A percentile compares a stretch with the other conserved stretches of the same genome.
phyloP scores from a whole-genome alignment of 64 coral and sea anemone genomes.

The Montipora cactus region DNA sequence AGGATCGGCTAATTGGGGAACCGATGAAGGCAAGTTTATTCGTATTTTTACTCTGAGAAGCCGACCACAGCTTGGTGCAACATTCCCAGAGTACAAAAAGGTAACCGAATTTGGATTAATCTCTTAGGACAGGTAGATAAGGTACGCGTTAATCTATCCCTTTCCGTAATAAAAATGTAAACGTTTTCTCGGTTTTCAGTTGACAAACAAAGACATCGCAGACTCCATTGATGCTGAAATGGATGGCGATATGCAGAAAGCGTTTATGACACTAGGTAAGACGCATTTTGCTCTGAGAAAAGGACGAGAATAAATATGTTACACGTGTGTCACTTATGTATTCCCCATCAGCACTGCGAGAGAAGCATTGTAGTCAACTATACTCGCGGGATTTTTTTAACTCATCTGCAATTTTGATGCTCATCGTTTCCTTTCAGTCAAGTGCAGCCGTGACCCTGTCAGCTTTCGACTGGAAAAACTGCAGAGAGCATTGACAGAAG shows the following conservation, averaged over 20 bases:
- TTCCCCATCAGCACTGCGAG: too few relatives aligned
- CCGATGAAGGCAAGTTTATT: conserved; percentile 83
- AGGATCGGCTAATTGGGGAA: conserved; percentile 81
- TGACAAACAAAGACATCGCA: conserved; percentile 75
- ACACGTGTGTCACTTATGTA: too few relatives aligned
- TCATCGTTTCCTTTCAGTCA: conserved; percentile 25
- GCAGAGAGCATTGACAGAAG: conserved; percentile 43
- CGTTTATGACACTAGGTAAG: conserved; percentile 76
- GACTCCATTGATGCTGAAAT: conserved; percentile 86
- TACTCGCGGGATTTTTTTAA: background rate
- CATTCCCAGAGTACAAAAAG: conserved; percentile 84
- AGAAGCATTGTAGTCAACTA: too few relatives aligned
- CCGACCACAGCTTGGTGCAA: conserved; percentile 71
- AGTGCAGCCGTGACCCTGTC: conserved; percentile 63
- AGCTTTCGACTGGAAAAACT: conserved; percentile 52
- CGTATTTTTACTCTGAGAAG: conserved; percentile 86
- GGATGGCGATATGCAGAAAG: conserved; percentile 87
- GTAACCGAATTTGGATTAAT: conserved; percentile 3
- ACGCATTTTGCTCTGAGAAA: background rate
- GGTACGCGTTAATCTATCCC: background rate
- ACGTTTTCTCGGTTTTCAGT: conserved; percentile 11
- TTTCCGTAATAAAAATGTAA: background rate
- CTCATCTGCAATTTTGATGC: background rate
- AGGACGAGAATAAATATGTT: background rate
- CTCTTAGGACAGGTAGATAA: background rate